Evolutionary conservation across 2,888 invertebrate genomes (phyloP), one percentile per base, ranked within the genome.

Genomic region (Argyresthia goedartella): DNA sequence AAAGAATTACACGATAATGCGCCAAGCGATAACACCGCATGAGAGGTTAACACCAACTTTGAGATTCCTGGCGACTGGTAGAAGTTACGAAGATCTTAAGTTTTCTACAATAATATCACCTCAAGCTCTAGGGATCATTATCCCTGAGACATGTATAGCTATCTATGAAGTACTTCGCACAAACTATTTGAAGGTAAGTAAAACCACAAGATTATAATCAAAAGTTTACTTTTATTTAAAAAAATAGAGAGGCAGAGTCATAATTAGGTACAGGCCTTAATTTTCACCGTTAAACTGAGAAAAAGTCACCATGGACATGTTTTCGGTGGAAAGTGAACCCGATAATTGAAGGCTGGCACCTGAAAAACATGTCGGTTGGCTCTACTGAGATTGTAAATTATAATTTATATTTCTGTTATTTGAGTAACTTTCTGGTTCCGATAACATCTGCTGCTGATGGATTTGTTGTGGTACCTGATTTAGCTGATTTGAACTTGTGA

Each of bases 51-150:
- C 56, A 52, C 59, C 51, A 50, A 59, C 58, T 11, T 53, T 64
- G 52, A 58, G 59, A 57, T 63, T 62, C 55, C 56, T 63, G 36
- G 58, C 57, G 51, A 63, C 62, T 50, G 64, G 65, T 44, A 62
- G 62, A 52, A 60, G 57, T 49, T 64, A 62, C 54, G 63, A 68
- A 43, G 57, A 59, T 53, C 57, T 66, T 16, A 60, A 66, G 55
- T 64, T 57, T 57, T 57, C 64, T 42, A 57, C 60, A 46, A 60
- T 60, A 42, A 66, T 64, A 52, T 62, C 63, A 54, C 58, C 60
- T 52, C 63, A 63, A 55, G 56, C 64, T 35, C 53, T 65, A 9
- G 57, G 59, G 43, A 34, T 56, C 53, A 63, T 64, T 48, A 60
- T 65, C 53, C 60, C 61, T n/a, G 63, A 64, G 56, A 62, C 62